Base-by-base conservation (phyloP, 2,113 vertebrate species). In the Setophaga petechia region DNA sequence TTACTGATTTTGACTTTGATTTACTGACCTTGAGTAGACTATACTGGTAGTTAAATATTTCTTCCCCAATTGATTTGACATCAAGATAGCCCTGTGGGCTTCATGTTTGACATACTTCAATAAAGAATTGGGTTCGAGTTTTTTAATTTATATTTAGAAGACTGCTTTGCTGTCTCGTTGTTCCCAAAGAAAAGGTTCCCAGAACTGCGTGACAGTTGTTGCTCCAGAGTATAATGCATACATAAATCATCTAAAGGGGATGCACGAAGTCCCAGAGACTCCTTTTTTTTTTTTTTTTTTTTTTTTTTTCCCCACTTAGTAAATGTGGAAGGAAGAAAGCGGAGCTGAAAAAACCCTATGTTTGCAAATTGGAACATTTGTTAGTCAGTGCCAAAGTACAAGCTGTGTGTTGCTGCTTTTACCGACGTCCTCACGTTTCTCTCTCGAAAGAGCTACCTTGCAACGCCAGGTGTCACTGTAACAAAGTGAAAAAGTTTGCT, bases 381-480 rank as follows among this genome's bases (percentile, higher is more conserved):
- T 33, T 81, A 69, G 44, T 20, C 14, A 15, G 12, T 12, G 47
- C 12, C 35, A 6, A 73, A 39, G 15, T 2, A 12, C 17, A 12
- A 46, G 13, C 15, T 35, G 74, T 47, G 33, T 33, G 3, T 6
- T 24, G n/a, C 43, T 35, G 52, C 14, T 43, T 37, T 65, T 31
- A 16, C 7, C 4, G 39, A 14, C 1, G 1, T 39, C 15, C 7
- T 43, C 16, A 1, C 0, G 0, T 37, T 58, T 61, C 12, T 39
- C 22, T 84, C 23, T 15, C 8, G 3, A 12, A 21, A 28, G 68
- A 33, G 12, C 37, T 54, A 17, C 20, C 12, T 27, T 49, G 6
- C 5, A 59, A 94, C 96, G 79, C 80, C 80, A 96, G 95, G 61
- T 96, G 97, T 97, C 96, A 86, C 91, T 96, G 11, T 57, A 91